Conservation (phyloP, 1,140 invertebrate genomes). For the Mizuhopecten yessoensis region DNA sequence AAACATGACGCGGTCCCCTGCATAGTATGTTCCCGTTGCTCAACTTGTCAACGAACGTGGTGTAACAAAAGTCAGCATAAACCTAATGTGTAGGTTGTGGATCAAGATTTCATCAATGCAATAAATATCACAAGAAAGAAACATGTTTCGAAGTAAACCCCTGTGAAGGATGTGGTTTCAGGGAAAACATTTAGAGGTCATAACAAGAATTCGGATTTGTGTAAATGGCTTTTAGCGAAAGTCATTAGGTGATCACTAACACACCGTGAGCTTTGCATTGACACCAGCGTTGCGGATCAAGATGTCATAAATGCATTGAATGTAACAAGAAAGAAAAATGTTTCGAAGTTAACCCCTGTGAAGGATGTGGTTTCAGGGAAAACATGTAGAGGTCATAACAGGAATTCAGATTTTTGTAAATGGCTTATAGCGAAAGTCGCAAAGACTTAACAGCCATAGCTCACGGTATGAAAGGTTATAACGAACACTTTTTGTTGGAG, state of each 20-base stretch:
- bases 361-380: slow-evolving; percentile 56
- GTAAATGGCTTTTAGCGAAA: too few species aligned
- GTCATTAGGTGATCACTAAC: neutral
- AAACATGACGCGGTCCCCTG: slow-evolving; percentile 46
- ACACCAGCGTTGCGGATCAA: slow-evolving; percentile 42
- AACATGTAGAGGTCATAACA: slow-evolving; percentile 43
- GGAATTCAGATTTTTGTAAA: slow-evolving; percentile 41
- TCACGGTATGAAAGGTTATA: too few species aligned
- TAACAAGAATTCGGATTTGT: too few species aligned
- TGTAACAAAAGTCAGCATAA: neutral
- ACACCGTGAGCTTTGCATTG: neutral
- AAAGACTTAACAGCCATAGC: slow-evolving; percentile 44
- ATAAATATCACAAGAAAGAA: too few species aligned
- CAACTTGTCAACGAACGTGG: neutral
- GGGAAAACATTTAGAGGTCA: too few species aligned
- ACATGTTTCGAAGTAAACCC: too few species aligned
- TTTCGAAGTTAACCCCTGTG: slow-evolving; percentile 45
- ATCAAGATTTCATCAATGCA: too few species aligned
- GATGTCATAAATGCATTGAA: slow-evolving; percentile 41
- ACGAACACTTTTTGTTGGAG: too few species aligned
- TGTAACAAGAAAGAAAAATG: slow-evolving; percentile 19
- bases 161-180: too few species aligned
- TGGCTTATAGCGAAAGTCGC: neutral
- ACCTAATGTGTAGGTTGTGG: too few species aligned
- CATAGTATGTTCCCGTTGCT: neutral